A percentile compares a stretch with the other conserved stretches of the same genome.
Evolutionary conservation across 2,888 invertebrate species (phyloP).

Genomic region (Oasisia sp.): DNA sequence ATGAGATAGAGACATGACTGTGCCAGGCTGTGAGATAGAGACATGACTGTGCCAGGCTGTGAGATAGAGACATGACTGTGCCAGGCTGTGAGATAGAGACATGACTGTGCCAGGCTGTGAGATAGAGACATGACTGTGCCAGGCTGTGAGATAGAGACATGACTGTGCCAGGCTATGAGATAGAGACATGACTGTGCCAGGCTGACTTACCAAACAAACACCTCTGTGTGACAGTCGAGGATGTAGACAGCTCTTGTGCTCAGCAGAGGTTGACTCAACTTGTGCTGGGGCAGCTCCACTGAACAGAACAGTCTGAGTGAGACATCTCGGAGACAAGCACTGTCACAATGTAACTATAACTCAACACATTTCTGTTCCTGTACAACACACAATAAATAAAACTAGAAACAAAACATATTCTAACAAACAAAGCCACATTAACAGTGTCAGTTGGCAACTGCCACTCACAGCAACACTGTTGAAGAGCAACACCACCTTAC

Average conservation of each 20-base stretch:
- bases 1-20: no score
- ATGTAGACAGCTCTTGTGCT: slow-evolving; percentile 95
- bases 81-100: no score
- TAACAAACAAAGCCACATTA: not conserved
- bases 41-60: no score
- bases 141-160: no score
- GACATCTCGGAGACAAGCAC: not conserved
- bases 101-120: no score
- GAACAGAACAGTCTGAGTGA: slow-evolving; percentile 33
- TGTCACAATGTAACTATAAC: slow-evolving; percentile 24
- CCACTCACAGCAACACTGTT: not conserved
- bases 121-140: no score
- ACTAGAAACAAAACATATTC: no score
- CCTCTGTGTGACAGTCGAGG: slow-evolving; percentile 90
- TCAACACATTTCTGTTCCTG: not conserved
- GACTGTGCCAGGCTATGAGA: no score
- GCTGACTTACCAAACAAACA: slow-evolving; percentile 87
- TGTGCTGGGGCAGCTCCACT: slow-evolving; percentile 60
- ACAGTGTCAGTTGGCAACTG: no score
- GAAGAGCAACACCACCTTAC: not conserved
- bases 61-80: no score
- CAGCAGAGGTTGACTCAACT: slow-evolving; percentile 81
- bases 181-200: not conserved
- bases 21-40: no score
- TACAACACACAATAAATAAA: no score